A percentile compares a stretch with the other conserved stretches of the same genome.
phyloP scores from a whole-genome alignment of 2,888 invertebrate genomes.

The Lumbricus terrestris region DNA sequence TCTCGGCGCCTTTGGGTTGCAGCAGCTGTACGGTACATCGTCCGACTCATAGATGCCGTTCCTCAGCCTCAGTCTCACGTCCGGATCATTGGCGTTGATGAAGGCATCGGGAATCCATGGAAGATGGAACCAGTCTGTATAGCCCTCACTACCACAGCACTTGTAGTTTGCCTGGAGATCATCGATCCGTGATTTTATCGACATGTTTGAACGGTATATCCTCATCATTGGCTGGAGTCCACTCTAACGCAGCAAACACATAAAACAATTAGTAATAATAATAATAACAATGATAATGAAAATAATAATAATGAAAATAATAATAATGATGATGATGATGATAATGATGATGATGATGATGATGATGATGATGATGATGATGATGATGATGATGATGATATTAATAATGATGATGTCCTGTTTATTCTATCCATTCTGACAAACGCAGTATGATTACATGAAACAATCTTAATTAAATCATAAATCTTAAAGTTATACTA shows the following conservation, averaged over 20 bases:
- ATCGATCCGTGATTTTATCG: constrained; percentile 45
- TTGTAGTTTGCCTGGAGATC: constrained; percentile 44
- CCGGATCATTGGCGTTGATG: constrained; percentile 38
- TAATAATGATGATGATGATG: too few relatives aligned
- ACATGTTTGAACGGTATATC: constrained; percentile 42
- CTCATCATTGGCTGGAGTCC: constrained; percentile 45
- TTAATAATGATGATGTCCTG: too few relatives aligned
- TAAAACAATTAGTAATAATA: background rate
- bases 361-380: too few relatives aligned
- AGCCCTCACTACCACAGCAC: constrained; percentile 50
- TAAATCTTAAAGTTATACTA: too few relatives aligned
- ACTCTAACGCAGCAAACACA: constrained; percentile 18
- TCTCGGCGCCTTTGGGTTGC: constrained; percentile 40
- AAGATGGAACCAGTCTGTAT: constrained; percentile 49
- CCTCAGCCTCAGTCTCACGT: background rate
- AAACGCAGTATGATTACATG: too few relatives aligned
- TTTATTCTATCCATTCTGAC: too few relatives aligned
- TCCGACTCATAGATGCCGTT: constrained; percentile 41
- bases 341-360: too few relatives aligned
- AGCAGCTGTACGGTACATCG: constrained; percentile 54
- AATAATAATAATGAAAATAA: too few relatives aligned
- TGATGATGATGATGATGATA: too few relatives aligned
- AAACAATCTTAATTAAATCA: too few relatives aligned
- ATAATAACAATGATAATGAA: too few relatives aligned
- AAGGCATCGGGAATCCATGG: constrained; percentile 46